Conservation (phyloP, 92 coral and sea anemone genomes). For the Hydrozoanthus gracilis region DNA sequence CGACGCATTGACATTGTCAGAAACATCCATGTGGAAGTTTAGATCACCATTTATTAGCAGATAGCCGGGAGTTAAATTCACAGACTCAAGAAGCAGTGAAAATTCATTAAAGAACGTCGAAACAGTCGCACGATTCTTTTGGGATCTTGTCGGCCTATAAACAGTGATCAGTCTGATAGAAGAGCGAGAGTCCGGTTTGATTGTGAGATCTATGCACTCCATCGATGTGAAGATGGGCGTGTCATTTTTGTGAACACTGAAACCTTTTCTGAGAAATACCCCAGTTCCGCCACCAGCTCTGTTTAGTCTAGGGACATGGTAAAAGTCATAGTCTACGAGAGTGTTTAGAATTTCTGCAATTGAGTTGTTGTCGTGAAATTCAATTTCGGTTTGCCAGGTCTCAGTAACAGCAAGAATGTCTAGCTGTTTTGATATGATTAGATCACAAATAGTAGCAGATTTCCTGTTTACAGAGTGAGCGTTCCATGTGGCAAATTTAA, state of each 20-base stretch:
- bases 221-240: not conserved
- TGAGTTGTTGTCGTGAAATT: not conserved
- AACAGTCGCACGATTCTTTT: not conserved
- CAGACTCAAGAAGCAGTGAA: not conserved
- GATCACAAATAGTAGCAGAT: not conserved
- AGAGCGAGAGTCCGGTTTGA: not conserved
- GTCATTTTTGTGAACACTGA: too few relatives aligned
- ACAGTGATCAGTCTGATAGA: too few relatives aligned
- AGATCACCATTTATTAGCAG: not conserved
- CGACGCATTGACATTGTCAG: not conserved
- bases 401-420: conserved; percentile 1
- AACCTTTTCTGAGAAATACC: too few relatives aligned
- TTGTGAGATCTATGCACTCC: not conserved
- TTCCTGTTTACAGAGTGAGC: not conserved
- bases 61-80: too few relatives aligned
- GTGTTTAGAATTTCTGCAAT: not conserved
- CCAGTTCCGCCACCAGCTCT: not conserved
- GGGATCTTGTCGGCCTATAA: not conserved
- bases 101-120: not conserved
- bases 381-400: not conserved
- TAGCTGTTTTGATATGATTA: conserved; percentile 10
- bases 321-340: not conserved
- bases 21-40: not conserved
- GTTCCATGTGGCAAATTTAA: not conserved
- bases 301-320: not conserved